Evolutionary conservation across 2,888 invertebrate genomes (phyloP), one percentile per base, ranked within the genome.

Genomic region (Trichopria drosophilae): DNA sequence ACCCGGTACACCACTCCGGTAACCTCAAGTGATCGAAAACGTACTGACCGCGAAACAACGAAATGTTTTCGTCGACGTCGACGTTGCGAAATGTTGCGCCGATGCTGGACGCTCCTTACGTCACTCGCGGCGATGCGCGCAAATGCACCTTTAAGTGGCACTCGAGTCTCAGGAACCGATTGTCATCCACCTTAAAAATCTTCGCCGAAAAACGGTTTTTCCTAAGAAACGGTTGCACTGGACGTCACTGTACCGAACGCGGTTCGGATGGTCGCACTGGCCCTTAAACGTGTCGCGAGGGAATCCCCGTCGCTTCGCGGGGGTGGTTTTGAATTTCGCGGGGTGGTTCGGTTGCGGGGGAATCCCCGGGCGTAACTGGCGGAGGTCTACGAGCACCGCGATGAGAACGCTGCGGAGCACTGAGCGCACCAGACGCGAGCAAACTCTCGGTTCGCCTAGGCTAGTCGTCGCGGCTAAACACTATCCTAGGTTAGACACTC

Each of bases 401-500:
- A 68, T 50, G 64, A 60, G 58, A 69, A 67, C n/a, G n/a, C n/a
- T n/a, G n/a, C n/a, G n/a, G n/a, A n/a, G n/a, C 64, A 71, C 72
- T 70, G 72, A 71, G 62, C 70, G 65, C 62, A 62, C 65, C 64
- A 64, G 64, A 63, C 63, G 63, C 64, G 62, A 67, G 59, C 60
- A 59, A 61, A 66, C 64, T 61, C 68, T 63, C 66, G 62, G 66
- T 69, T 70, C 66, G 70, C 70, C 70, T 73, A 70, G 71, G 65
- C 71, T 71, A 72, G 69, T 66, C 64, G 65, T 68, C 64, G 63
- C 67, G 63, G 67, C 68, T 69, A 68, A 71, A 67, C 63, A 60
- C 70, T 71, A 71, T 67, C 72, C 70, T 72, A 71, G 72, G 70
- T 67, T 70, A 69, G 69, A 69, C 65, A 67, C 65, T 66, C 67